Evolutionary conservation across 2,888 invertebrate genomes (phyloP), one percentile per base, ranked within the genome.

Genomic region (Harpagoxenus sublaevis): DNA sequence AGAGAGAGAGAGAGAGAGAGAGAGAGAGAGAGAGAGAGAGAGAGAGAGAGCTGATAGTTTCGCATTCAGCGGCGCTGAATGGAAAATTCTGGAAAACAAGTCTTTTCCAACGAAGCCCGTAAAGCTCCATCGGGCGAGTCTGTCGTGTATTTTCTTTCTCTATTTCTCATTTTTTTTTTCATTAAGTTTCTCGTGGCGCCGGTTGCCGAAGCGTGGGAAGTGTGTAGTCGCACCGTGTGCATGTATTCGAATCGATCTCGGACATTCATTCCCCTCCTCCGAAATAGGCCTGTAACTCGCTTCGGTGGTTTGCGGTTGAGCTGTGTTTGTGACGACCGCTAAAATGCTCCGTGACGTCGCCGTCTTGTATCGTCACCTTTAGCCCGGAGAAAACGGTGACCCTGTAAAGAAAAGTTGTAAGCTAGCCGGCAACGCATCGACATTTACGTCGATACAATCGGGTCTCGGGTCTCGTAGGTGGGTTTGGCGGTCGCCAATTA

Each of bases 11-110:
- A 15, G 39, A 10, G n/a, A 55, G 71, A n/a, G 28, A 66, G 70
- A 10, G n/a, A 55, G 71, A n/a, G 28, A 66, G 70, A 10, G n/a
- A 55, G 71, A n/a, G 28, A 66, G 70, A 10, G n/a, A 55, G 71
- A n/a, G 23, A 63, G 71, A 35, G 18, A 45, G 42, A 15, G 39
- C 63, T n/a, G 57, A 53, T 66, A 60, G 62, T 51, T 73, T 1
- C 42, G 77, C 53, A 83, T 85, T 84, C 77, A 78, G 39, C 45
- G 57, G 12, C 51, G 45, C 9, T 65, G 70, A 78, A 84, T 71
- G 51, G 45, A 71, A 84, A 70, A 84, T 42, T 73, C 39, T 45
- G 66, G 9, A 45, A 68, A 68, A 68, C 68, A 83, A 83, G 83
- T 83, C 51, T 55, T 3, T 68, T 18, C 23, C 31, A 39, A 18